A percentile compares a stretch with the other conserved stretches of the same genome.
phyloP scores from a whole-genome alignment of 92 coral and sea anemone genomes.

The Porites divaricata region DNA sequence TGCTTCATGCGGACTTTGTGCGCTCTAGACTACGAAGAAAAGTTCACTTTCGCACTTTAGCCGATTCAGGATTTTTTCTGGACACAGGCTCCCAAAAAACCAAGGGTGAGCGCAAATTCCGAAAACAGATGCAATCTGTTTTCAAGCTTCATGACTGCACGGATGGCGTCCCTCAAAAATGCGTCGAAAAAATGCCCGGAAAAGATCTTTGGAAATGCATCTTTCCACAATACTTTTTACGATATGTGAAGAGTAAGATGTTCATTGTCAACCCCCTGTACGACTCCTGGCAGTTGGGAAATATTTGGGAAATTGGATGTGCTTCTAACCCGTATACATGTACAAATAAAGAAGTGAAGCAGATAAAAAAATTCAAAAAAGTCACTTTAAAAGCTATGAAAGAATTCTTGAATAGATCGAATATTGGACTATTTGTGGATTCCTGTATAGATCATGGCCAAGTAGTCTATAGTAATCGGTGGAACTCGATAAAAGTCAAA shows the following conservation, averaged over 20 bases:
- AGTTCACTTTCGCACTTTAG: constrained; percentile 67
- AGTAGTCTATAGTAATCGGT: constrained; percentile 62
- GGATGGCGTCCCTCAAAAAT: constrained; percentile 66
- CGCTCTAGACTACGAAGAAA: constrained; percentile 61
- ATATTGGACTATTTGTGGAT: constrained; percentile 67
- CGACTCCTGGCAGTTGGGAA: constrained; percentile 88
- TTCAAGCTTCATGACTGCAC: constrained; percentile 83
- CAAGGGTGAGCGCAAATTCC: constrained; percentile 53
- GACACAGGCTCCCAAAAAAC: constrained; percentile 61
- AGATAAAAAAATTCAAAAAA: constrained; percentile 60
- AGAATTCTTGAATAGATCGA: constrained; percentile 31
- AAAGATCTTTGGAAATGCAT: constrained; percentile 77
- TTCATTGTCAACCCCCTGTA: constrained; percentile 77
- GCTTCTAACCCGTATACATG: constrained; percentile 60
- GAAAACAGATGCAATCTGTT: constrained; percentile 72
- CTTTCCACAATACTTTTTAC: constrained; percentile 76
- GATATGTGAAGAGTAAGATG: constrained; percentile 61
- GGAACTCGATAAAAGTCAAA: constrained; percentile 74
- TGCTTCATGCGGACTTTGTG: constrained; percentile 90
- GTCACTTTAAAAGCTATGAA: constrained; percentile 69
- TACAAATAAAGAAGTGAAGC: constrained; percentile 60
- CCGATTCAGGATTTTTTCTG: constrained; percentile 92
- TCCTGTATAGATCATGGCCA: constrained; percentile 88
- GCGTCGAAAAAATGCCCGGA: constrained; percentile 55
- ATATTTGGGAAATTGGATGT: constrained; percentile 70